A percentile compares a stretch with the other conserved stretches of the same genome.
Evolutionary conservation across 2,113 vertebrate genomes (phyloP).

Genomic region (Sylvilagus bachmani): DNA sequence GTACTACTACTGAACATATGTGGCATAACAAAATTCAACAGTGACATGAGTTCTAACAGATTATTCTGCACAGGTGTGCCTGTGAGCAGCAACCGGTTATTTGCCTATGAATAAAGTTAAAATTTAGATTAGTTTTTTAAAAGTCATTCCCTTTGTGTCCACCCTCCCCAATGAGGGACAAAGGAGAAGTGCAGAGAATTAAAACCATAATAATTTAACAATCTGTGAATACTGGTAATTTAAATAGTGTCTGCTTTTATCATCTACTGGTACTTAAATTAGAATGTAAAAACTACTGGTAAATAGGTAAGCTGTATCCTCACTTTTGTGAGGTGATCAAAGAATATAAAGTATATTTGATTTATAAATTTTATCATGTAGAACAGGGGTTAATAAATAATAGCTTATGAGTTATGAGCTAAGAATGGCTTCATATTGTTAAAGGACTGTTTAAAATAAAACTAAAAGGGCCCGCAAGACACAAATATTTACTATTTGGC

Average conservation of each 20-base stretch:
- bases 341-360: background rate
- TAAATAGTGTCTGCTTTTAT: background rate
- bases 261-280: background rate
- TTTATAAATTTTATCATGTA: background rate
- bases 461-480: background rate
- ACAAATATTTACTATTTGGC: constrained; percentile 21
- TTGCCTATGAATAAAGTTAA: constrained; percentile 88
- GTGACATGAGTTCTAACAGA: constrained; percentile 96
- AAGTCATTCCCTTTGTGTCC: background rate
- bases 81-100: constrained; percentile 95
- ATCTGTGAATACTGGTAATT: background rate
- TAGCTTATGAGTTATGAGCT: background rate
- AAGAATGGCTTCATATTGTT: background rate
- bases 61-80: constrained; percentile 99
- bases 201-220: constrained; percentile 18
- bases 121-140: background rate
- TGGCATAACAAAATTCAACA: constrained; percentile 99
- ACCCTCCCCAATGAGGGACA: background rate
- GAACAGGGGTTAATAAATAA: background rate
- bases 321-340: background rate
- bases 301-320: background rate
- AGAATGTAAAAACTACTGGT: background rate
- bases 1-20: constrained; percentile 98
- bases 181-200: background rate
- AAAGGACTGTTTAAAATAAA: background rate